phyloP scores from a whole-genome alignment of 2,113 vertebrate genomes.

The Salvelinus sp. region DNA sequence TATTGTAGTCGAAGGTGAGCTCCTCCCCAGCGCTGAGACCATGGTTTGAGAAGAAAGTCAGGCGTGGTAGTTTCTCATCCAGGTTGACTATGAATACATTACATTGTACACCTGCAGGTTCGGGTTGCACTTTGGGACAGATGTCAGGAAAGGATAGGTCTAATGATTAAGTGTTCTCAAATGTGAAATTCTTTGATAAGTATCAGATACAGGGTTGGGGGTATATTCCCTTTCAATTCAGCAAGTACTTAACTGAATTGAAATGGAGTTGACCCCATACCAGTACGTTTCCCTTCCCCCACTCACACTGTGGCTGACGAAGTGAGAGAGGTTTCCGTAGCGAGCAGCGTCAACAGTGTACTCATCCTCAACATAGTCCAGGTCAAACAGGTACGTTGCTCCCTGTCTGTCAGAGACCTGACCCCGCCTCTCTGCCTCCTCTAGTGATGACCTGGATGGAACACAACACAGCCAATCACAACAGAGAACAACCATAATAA shows the following conservation, averaged over 20 bases:
- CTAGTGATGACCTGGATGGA: slow-evolving; percentile 79
- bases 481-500: background rate
- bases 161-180: background rate
- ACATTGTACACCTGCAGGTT: slow-evolving; percentile 87
- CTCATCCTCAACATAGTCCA: slow-evolving; percentile 82
- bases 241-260: too few species aligned
- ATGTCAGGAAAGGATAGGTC: background rate
- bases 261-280: background rate
- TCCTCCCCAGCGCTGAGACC: slow-evolving; percentile 79
- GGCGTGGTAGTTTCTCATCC: slow-evolving; percentile 79
- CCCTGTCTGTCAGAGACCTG: slow-evolving; percentile 82
- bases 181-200: background rate
- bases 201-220: too few species aligned
- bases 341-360: slow-evolving; percentile 80
- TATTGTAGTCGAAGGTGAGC: slow-evolving; percentile 88
- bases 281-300: slow-evolving; percentile 22
- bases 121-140: slow-evolving; percentile 74
- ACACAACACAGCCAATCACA: slow-evolving; percentile 30
- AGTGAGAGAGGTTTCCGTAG: slow-evolving; percentile 84
- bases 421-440: slow-evolving; percentile 80
- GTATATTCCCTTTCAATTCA: too few species aligned
- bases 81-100: slow-evolving; percentile 79
- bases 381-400: slow-evolving; percentile 83
- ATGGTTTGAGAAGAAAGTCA: slow-evolving; percentile 81
- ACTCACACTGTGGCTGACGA: slow-evolving; percentile 81